Base-by-base conservation (phyloP, 2,113 vertebrate genomes). In the Cheirogaleus medius region DNA sequence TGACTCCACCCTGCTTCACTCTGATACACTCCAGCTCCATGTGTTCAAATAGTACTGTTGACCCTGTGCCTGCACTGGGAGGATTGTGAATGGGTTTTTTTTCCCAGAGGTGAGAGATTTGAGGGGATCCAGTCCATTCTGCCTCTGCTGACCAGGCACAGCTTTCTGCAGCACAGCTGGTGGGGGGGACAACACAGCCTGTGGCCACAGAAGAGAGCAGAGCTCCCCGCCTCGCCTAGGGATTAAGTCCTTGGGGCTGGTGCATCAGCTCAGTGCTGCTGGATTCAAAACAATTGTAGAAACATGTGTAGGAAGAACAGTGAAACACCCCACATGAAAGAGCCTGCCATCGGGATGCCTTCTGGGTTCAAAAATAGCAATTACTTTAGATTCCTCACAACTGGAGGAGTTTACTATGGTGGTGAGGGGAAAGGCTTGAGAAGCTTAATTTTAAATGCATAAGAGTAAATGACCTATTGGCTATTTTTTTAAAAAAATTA, bases 361-460 rank as follows among this genome's bases (percentile, higher is more conserved):
- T 78, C 34, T 56, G 84, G 49, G 56, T 3, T 90, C n/a, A 42
- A 77, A 58, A 87, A 32, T 47, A 63, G 49, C 68, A 84, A 4
- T 77, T 64, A 37, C 64, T 90, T 91, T 42, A 95, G 88, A 80
- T 54, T 88, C 23, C 10, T 25, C 73, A 15, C 18, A 42, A 1
- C 47, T 87, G 32, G 49, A 90, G 8, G 27, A 58, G 29, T 85
- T 90, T 76, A 89, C 76, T 42, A 6, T 60, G n/a, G 18, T 66
- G 12, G 44, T 47, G 60, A 96, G 69, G 14, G 49, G 7, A 18
- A 87, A 63, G 15, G 6, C 23, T 94, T 78, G n/a, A 47, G 44
- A 91, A 88, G 14, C 32, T 76, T 84, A 47, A 52, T 87, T 92
- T 97, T 93, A 90, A 83, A 69, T 87, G 8, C 27, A 0, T 86